Conservation (phyloP, 2,888 invertebrate genomes). For the Mantis religiosa region DNA sequence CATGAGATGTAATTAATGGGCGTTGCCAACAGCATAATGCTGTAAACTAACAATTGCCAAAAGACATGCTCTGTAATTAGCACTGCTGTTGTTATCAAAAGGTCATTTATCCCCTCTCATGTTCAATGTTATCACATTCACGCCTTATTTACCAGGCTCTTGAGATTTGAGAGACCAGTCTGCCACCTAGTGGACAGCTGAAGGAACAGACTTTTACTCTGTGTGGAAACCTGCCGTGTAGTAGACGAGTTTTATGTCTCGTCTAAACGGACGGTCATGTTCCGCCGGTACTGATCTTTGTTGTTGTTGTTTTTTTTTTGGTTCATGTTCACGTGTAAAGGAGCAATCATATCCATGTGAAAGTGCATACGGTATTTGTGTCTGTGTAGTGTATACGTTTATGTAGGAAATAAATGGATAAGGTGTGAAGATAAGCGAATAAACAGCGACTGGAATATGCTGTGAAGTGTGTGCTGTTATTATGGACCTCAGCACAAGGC, state of each 20-base stretch:
- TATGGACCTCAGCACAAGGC: slow-evolving; percentile 37
- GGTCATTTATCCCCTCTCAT: neutral
- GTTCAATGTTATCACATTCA: neutral
- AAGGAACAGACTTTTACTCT: neutral
- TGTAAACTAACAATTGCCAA: neutral
- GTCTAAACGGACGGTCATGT: neutral
- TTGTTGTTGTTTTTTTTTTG: too few relatives aligned
- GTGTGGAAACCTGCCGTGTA: neutral
- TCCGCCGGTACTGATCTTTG: neutral
- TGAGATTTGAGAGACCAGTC: neutral
- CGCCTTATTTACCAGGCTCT: neutral
- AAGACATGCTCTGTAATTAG: neutral
- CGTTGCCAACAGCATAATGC: neutral
- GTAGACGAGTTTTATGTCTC: neutral
- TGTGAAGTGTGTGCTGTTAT: neutral
- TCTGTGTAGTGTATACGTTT: neutral
- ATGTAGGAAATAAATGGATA: too few relatives aligned
- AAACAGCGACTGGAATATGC: neutral
- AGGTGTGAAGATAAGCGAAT: neutral
- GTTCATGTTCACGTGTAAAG: neutral
- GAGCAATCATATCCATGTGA: neutral
- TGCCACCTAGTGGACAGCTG: slow-evolving; percentile 12
- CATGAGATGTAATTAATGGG: neutral
- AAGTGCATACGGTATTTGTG: neutral
- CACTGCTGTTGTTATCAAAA: neutral